Evolutionary conservation across 2,797 vertebrate species (phyloP), one percentile per base, ranked within the genome.

Genomic region (Acipenser oxyrinchus): DNA sequence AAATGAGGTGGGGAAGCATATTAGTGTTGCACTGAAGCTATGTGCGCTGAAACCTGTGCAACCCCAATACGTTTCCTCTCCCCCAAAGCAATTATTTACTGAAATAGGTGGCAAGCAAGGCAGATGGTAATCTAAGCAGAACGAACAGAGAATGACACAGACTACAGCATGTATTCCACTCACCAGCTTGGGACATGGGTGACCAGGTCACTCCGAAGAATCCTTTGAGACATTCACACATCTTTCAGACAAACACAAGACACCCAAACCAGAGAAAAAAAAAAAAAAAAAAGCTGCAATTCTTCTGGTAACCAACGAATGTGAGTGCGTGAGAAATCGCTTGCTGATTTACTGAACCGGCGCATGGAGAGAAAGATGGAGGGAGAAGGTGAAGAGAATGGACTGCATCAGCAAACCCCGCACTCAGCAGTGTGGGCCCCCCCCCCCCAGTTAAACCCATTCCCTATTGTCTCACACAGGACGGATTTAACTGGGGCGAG

Each of bases 171-270:
- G 37, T 37, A 37, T 4, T 65, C 66, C 48, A 83, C 88, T 82
- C 77, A 92, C 90, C 87, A 87, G 88, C 73, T 69, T 77, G 72
- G 62, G 87, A 87, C 69, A 86, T 82, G 50, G 86, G 84, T 48
- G 86, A 86, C 89, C 89, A 89, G 83, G 82, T 84, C 78, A 89
- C 85, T 74, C 87, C 80, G 81, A 91, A 89, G 78, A 92, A 83
- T 81, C 85, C 81, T 77, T 85, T 85, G 70, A 92, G 84, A 81
- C 90, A 92, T 76, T 91, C 89, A 70, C 89, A 91, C 90, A 92
- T 91, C 83, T 82, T 85, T 80, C 70, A 79, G 72, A 68, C 72
- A 60, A 63, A 53, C 49, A 67, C 57, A 23, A 18, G 67, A 67
- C 70, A 74, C 62, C 57, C 73, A 69, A 49, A 7, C 60, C 70